Conservation (phyloP, 2,113 vertebrate genomes). For the Geococcyx californianus region DNA sequence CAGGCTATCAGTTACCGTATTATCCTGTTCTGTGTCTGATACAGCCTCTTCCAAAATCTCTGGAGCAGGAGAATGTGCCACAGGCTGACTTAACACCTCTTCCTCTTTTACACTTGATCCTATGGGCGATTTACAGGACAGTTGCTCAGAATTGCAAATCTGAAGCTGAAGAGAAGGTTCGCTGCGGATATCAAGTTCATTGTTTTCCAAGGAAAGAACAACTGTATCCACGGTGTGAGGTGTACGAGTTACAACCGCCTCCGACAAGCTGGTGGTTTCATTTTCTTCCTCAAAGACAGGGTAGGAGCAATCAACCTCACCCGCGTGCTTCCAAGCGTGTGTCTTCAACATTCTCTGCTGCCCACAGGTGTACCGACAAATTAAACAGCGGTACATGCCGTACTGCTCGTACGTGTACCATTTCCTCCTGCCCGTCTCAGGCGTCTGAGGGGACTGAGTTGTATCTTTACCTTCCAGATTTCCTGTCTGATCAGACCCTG, state of each 20-base stretch:
- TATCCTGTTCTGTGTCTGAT: conserved; percentile 80
- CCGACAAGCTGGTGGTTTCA: conserved; percentile 62
- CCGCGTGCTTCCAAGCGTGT: conserved; percentile 96
- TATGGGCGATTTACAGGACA: not conserved
- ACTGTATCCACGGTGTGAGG: conserved; percentile 76
- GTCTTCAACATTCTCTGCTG: conserved; percentile 98
- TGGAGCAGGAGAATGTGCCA: conserved; percentile 57
- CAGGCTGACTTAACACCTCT: conserved; percentile 28
- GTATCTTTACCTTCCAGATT: conserved; percentile 31
- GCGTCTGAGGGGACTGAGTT: not conserved
- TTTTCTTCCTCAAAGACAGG: conserved; percentile 94
- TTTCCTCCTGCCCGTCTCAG: conserved; percentile 77
- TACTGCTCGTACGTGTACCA: conserved; percentile 94
- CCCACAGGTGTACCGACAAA: conserved; percentile 96
- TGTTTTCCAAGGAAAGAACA: conserved; percentile 82
- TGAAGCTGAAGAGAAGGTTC: conserved; percentile 80
- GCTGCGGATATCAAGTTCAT: conserved; percentile 69
- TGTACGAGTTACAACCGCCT: conserved; percentile 42
- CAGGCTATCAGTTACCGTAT: conserved; percentile 82
- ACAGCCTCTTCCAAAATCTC: conserved; percentile 82
- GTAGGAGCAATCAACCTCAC: conserved; percentile 94
- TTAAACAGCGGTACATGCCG: conserved; percentile 93
- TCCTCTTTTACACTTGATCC: conserved; percentile 43
- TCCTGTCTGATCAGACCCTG: conserved; percentile 10
- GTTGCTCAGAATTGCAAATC: conserved; percentile 77